Conservation (phyloP, 1,140 invertebrate genomes). For the Procambarus clarkii region DNA sequence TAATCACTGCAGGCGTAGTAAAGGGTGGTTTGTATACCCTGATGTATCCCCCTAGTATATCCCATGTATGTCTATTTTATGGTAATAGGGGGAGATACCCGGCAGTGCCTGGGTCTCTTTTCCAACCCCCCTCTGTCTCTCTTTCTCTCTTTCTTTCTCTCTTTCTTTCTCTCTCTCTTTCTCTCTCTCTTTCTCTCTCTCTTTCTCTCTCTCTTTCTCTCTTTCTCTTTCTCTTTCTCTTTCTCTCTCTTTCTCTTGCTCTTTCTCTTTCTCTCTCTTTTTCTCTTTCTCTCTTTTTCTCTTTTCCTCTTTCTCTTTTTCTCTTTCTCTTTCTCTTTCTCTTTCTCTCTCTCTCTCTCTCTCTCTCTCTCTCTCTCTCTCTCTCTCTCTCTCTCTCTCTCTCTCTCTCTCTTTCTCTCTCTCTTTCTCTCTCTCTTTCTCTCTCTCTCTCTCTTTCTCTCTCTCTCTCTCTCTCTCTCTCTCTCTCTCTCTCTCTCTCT, state of each 20-base stretch:
- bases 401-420: neutral
- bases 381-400: neutral
- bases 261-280: neutral
- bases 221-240: constrained; percentile 15
- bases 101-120: too few species aligned
- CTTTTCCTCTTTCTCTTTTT: neutral
- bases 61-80: too few species aligned
- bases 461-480: neutral
- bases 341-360: neutral
- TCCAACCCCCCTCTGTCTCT: neutral
- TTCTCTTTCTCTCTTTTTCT: neutral
- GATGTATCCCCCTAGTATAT: too few species aligned
- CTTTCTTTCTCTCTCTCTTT: constrained; percentile 26
- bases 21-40: too few species aligned
- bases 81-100: too few species aligned
- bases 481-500: neutral
- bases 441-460: neutral
- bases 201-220: constrained; percentile 40
- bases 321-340: neutral
- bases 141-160: neutral
- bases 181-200: neutral
- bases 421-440: neutral
- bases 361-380: neutral
- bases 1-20: too few species aligned
- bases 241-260: neutral